A percentile compares a stretch with the other conserved stretches of the same genome.
Conservation (phyloP, 2,113 vertebrate species). For the Sardina pilchardus region DNA sequence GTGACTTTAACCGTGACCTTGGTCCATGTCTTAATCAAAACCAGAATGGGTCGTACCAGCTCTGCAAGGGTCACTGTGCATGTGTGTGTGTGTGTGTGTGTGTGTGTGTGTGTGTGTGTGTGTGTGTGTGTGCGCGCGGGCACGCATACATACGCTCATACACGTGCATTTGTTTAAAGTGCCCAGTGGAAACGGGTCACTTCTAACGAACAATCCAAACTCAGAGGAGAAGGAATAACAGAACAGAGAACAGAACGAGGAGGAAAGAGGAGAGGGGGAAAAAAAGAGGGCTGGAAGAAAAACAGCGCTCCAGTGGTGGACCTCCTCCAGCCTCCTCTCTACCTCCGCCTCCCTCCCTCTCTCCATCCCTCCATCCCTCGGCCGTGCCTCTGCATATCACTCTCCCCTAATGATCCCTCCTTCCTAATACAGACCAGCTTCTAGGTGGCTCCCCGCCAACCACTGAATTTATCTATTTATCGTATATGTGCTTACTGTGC, state of each 20-base stretch:
- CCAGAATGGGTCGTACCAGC: not conserved
- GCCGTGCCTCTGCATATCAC: not conserved
- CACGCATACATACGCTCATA: not conserved
- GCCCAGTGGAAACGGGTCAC: not conserved
- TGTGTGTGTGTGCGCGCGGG: not conserved
- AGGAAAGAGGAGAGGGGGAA: not conserved
- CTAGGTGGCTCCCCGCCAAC: constrained; percentile 45
- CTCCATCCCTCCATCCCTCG: not conserved
- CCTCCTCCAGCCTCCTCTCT: not conserved
- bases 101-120: constrained; percentile 29
- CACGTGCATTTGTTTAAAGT: constrained; percentile 15
- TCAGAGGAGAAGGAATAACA: not conserved
- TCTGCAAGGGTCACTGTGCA: constrained; percentile 9
- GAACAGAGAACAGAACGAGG: not conserved
- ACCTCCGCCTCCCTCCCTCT: not conserved
- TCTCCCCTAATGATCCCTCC: not conserved
- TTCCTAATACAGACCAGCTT: not conserved
- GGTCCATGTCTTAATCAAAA: constrained; percentile 20
- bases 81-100: constrained; percentile 20
- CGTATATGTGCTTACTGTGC: not conserved
- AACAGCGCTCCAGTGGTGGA: not conserved
- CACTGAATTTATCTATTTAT: constrained; percentile 36
- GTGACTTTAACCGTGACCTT: constrained; percentile 23
- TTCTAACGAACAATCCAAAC: constrained; percentile 19
- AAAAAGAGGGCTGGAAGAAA: not conserved